Evolutionary conservation across 2,113 vertebrate genomes (phyloP).

Genomic region (Hippocampus abdominalis): DNA sequence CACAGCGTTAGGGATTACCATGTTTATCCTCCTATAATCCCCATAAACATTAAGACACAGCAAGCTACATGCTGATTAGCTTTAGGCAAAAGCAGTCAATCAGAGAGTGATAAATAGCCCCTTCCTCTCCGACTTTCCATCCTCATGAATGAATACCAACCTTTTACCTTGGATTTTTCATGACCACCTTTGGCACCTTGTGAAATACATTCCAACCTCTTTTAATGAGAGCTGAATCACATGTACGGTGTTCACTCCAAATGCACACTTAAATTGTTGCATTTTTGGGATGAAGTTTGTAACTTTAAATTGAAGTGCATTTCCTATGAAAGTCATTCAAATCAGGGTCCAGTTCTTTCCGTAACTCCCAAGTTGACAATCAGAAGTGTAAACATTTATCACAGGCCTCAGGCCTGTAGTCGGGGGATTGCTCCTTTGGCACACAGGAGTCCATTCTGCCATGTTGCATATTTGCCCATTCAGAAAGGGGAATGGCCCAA

Average conservation of each 20-base stretch:
- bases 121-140: slow-evolving; percentile 30
- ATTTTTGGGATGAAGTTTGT: slow-evolving; percentile 41
- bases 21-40: slow-evolving; percentile 74
- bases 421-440: slow-evolving; percentile 61
- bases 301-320: slow-evolving; percentile 65
- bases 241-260: slow-evolving; percentile 29
- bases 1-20: slow-evolving; percentile 68
- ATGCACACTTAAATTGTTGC: slow-evolving; percentile 22
- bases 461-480: slow-evolving; percentile 72
- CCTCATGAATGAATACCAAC: slow-evolving; percentile 49
- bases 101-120: slow-evolving; percentile 60
- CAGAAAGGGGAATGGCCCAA: slow-evolving; percentile 69
- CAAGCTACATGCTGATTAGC: slow-evolving; percentile 70
- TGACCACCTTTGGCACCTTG: slow-evolving; percentile 15
- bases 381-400: slow-evolving; percentile 75
- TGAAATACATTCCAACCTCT: slow-evolving; percentile 35
- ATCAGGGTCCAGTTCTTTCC: slow-evolving; percentile 59
- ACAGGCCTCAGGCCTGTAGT: slow-evolving; percentile 64
- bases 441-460: slow-evolving; percentile 70
- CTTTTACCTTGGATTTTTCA: slow-evolving; percentile 27
- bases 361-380: slow-evolving; percentile 58
- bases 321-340: slow-evolving; percentile 50
- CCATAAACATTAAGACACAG: slow-evolving; percentile 72
- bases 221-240: slow-evolving; percentile 28
- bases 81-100: slow-evolving; percentile 70